Percentiles rank a stretch among this genome's conserved stretches.
phyloP scores from a whole-genome alignment of 2,797 vertebrate genomes.

The Petrocephalus schoutedeni region DNA sequence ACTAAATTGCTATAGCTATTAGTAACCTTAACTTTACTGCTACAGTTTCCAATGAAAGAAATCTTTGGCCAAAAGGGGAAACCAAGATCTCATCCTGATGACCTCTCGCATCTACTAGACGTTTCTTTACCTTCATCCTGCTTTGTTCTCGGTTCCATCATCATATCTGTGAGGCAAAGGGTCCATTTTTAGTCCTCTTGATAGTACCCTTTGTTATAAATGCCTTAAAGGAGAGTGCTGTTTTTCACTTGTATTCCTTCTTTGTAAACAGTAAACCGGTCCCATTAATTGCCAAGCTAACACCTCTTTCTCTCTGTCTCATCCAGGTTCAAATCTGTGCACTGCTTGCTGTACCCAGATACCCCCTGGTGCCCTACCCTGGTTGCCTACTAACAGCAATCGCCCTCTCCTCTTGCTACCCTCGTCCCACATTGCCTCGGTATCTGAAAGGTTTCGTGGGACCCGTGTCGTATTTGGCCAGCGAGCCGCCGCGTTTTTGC shows the following conservation, averaged over 20 bases:
- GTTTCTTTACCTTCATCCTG: background rate
- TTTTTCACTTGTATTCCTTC: background rate
- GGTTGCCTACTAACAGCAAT: constrained; percentile 71
- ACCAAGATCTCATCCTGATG: background rate
- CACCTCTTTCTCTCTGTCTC: background rate
- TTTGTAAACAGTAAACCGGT: background rate
- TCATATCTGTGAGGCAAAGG: background rate
- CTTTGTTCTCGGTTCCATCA: background rate
- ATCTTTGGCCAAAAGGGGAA: background rate
- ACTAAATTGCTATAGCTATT: background rate
- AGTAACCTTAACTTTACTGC: background rate
- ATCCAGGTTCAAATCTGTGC: constrained; percentile 88
- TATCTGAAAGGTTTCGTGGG: constrained; percentile 88
- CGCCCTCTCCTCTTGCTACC: constrained; percentile 67
- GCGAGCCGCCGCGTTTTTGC: constrained; percentile 60
- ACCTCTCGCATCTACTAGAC: background rate
- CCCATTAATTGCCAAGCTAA: constrained; percentile 20
- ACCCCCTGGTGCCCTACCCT: constrained; percentile 89
- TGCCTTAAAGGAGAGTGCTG: background rate
- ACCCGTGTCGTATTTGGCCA: constrained; percentile 68
- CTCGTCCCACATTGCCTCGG: constrained; percentile 84
- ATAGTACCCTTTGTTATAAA: background rate
- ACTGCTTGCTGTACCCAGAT: constrained; percentile 93
- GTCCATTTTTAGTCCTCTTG: background rate
- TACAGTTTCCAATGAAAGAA: background rate